Evolutionary conservation across 2,888 invertebrate genomes (phyloP).

Genomic region (Epinotia bilunana): DNA sequence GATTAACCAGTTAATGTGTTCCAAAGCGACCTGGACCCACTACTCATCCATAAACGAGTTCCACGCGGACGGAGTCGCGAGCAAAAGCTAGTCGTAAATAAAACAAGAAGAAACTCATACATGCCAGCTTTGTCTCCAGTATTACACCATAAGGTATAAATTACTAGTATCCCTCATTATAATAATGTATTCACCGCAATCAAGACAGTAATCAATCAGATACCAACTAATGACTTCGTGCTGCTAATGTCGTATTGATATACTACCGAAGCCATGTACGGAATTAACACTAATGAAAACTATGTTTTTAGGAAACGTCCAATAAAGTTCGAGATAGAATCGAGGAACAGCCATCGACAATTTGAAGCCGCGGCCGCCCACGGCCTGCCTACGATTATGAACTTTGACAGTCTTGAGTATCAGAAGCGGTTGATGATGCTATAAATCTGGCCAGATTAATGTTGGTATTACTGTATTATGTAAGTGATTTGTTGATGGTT

Average conservation of each 20-base stretch:
- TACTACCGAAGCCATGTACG: constrained; percentile 28
- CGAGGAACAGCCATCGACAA: constrained; percentile 13
- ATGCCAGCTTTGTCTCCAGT: neutral
- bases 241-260: constrained; percentile 31
- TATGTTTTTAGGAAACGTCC: constrained; percentile 36
- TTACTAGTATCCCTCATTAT: constrained; percentile 31
- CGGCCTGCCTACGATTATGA: constrained; percentile 52
- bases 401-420: constrained; percentile 51
- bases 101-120: neutral
- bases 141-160: constrained; percentile 35
- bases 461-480: constrained; percentile 50
- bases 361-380: constrained; percentile 52
- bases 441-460: constrained; percentile 54
- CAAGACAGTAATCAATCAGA: constrained; percentile 42
- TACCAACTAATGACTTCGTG: constrained; percentile 37
- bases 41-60: neutral
- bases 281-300: constrained; percentile 38
- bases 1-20: neutral
- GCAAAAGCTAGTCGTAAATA: too few relatives aligned
- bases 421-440: constrained; percentile 54
- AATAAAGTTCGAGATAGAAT: constrained; percentile 34
- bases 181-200: constrained; percentile 41
- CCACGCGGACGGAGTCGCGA: too few relatives aligned
- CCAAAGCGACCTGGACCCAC: neutral
- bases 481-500: constrained; percentile 45